Evolutionary conservation across 2,888 invertebrate species (phyloP), one percentile per base, ranked within the genome.

Genomic region (Harpagoxenus sublaevis): DNA sequence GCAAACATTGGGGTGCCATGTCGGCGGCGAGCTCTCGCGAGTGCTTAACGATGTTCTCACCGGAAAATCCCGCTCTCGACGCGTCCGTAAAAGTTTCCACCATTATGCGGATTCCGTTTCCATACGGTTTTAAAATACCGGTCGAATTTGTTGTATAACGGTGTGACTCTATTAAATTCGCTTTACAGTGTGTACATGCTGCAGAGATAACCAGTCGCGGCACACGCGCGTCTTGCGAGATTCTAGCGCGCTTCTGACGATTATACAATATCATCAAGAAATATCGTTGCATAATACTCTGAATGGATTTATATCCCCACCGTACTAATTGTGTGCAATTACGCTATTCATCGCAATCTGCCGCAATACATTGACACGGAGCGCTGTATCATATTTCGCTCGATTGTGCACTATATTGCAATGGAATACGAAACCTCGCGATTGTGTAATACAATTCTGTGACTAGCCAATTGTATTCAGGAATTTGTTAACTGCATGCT

Each of bases 221-320:
- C 9, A 12, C 15, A 8, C 28, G 6, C 8, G 48, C n/a, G 6
- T 77, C 35, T 51, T 3, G 28, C 53, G 23, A 45, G n/a, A 55
- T n/a, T 78, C 42, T 2, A 23, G 23, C 23, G 23, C 39, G 10
- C 23, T 28, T 35, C 57, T 23, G 31, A n/a, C 8, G n/a, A 57
- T 79, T 57, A 70, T 70, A 70, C 71, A 70, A 79, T 70, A 79
- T 70, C 70, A n/a, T 79, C 70, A 57, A 18, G 57, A 45, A 70
- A 70, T n/a, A n/a, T 57, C 45, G 45, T 79, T 79, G 70, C 57
- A n/a, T 70, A 70, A 79, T 57, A n/a, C 35, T 31, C 35, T 31
- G 48, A 48, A 74, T 48, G 57, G 35, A 48, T 70, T 70, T 79
- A 23, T 10, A 55, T 78, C 35, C 55, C 15, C 31, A 15, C 45